phyloP scores from a whole-genome alignment of 2,113 vertebrate species.

The Hemibagrus wyckioides region DNA sequence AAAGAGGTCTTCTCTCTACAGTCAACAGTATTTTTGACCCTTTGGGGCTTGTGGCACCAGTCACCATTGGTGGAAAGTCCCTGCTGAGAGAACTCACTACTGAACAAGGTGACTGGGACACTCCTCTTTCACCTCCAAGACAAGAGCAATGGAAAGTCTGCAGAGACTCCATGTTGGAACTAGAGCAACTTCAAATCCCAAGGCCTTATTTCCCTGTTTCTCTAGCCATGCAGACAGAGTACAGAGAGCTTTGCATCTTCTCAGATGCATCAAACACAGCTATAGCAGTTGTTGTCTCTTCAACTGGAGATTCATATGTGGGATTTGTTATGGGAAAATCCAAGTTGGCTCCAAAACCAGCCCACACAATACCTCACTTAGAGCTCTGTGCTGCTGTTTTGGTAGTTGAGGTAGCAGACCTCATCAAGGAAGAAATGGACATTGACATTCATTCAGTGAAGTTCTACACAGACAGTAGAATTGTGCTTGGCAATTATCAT shows the following conservation, averaged over 20 bases:
- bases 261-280: not conserved
- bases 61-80: too few relatives aligned
- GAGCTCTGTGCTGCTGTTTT: not conserved
- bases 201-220: too few relatives aligned
- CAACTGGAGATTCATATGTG: not conserved
- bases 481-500: too few relatives aligned
- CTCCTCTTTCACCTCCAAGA: too few relatives aligned
- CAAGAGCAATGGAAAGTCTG: too few relatives aligned
- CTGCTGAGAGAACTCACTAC: too few relatives aligned
- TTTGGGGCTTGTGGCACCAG: not conserved
- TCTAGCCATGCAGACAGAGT: too few relatives aligned
- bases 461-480: conserved; percentile 42
- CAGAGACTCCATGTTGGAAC: too few relatives aligned
- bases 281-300: not conserved
- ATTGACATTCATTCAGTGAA: not conserved
- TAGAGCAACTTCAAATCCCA: too few relatives aligned
- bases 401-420: not conserved
- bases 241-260: not conserved
- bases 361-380: not conserved
- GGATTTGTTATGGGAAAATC: not conserved
- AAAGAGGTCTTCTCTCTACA: not conserved
- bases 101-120: not conserved
- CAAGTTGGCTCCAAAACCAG: not conserved
- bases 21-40: not conserved
- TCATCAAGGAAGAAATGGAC: not conserved